Evolutionary conservation across 2,113 vertebrate genomes (phyloP).

Genomic region (Nothoprocta perdicaria): DNA sequence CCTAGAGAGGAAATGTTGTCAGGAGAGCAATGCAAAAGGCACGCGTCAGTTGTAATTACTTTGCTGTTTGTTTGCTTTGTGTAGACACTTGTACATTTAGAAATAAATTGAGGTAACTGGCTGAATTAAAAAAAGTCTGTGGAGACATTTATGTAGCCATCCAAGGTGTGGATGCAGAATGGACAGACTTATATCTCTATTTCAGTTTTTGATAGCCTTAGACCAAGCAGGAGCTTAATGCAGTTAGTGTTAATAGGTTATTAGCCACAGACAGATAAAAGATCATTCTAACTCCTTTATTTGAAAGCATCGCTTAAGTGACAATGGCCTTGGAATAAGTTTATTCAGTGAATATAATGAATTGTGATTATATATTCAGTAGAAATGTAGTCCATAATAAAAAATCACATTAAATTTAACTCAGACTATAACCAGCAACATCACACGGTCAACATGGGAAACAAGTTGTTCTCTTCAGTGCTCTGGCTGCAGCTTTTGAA

Average conservation of each 20-base stretch:
- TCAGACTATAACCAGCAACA: background rate
- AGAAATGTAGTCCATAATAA: background rate
- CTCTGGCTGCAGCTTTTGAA: background rate
- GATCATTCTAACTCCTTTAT: background rate
- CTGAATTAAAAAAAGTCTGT: background rate
- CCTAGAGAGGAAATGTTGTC: constrained; percentile 54
- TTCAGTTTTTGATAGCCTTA: background rate
- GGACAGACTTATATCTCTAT: background rate
- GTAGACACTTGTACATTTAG: constrained; percentile 10
- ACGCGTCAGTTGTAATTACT: constrained; percentile 34
- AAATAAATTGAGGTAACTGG: background rate
- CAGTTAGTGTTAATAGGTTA: background rate
- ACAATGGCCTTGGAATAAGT: background rate
- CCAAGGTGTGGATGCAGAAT: background rate
- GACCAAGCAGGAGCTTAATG: background rate
- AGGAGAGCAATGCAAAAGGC: constrained; percentile 25
- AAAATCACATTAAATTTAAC: background rate
- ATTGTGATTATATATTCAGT: background rate
- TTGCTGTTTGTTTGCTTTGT: constrained; percentile 11
- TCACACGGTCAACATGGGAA: background rate
- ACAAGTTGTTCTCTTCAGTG: background rate
- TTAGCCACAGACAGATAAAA: background rate
- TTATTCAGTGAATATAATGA: background rate
- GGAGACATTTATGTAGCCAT: background rate
- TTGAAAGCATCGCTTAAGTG: background rate